Conservation (phyloP, 2,113 vertebrate genomes). For the Pavo muticus region DNA sequence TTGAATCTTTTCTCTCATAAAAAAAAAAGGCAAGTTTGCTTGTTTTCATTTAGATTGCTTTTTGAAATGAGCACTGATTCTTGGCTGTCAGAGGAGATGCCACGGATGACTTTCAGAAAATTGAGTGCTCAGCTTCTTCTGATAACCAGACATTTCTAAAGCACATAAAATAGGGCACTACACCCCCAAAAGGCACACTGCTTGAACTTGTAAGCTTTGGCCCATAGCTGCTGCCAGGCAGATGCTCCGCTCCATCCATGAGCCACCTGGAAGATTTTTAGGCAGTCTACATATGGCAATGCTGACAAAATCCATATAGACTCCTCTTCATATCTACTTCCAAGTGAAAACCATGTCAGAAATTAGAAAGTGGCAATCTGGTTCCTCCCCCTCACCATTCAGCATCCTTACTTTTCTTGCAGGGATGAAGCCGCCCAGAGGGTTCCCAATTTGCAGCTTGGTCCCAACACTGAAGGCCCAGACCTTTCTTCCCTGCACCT, state of each 20-base stretch:
- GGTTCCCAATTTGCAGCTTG: background rate
- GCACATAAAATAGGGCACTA: background rate
- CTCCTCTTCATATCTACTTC: background rate
- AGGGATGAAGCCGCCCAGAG: conserved; percentile 34
- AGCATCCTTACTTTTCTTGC: background rate
- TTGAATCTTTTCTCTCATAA: background rate
- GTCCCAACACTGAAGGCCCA: background rate
- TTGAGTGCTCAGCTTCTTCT: background rate
- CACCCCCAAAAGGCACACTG: background rate
- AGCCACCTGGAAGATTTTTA: background rate
- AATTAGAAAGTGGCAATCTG: background rate
- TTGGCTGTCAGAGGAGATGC: background rate
- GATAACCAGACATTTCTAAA: background rate
- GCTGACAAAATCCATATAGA: background rate
- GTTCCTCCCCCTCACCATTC: background rate
- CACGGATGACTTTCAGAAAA: background rate
- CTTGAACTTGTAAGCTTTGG: background rate
- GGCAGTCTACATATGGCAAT: background rate
- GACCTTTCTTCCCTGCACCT: background rate
- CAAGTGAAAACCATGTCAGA: background rate
- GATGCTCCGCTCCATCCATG: background rate
- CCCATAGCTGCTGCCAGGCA: background rate
- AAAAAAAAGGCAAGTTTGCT: background rate
- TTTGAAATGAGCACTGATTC: background rate
- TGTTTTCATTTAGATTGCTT: background rate